Conservation (phyloP, 2,113 vertebrate genomes). For the Setophaga coronata region DNA sequence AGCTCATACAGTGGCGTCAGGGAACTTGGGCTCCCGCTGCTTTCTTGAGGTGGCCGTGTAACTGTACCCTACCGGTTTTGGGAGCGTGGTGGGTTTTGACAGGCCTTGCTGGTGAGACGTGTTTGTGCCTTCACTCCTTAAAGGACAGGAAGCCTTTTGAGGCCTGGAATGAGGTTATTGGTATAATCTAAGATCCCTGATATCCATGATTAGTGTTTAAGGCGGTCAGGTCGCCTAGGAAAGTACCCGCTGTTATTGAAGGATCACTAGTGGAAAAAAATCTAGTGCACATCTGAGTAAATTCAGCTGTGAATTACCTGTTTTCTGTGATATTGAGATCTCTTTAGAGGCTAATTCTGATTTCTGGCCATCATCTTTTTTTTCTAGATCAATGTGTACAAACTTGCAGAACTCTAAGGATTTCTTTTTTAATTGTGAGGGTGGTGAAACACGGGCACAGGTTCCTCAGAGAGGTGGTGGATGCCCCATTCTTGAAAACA, state of each 20-base stretch:
- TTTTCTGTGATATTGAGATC: neutral
- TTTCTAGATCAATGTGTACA: neutral
- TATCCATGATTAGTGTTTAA: neutral
- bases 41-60: rapidly evolving
- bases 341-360: neutral
- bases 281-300: neutral
- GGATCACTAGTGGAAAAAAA: neutral
- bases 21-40: neutral
- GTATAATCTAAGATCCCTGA: neutral
- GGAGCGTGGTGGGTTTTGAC: neutral
- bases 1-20: neutral
- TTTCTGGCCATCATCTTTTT: neutral
- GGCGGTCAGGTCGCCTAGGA: rapidly evolving
- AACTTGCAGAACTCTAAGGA: neutral
- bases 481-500: neutral
- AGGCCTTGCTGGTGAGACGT: neutral
- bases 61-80: neutral
- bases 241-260: neutral
- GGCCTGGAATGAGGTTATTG: neutral
- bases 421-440: neutral
- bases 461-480: neutral
- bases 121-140: neutral
- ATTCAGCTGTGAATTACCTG: neutral
- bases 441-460: neutral
- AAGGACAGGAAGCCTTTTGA: neutral